Base-by-base conservation (phyloP, 1,140 invertebrate species). In the Aphis craccivora region DNA sequence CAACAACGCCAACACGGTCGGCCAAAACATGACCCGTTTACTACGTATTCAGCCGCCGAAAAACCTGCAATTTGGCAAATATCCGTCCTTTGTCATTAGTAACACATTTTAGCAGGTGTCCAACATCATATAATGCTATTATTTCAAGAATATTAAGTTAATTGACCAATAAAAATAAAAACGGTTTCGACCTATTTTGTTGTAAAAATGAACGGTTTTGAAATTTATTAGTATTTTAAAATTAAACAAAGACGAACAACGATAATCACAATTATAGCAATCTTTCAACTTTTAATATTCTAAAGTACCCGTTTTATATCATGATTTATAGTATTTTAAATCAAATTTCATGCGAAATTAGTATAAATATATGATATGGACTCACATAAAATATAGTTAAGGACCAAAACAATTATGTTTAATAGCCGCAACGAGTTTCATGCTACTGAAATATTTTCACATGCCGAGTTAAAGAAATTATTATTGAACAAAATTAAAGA, bases 21-120 rank as follows among this genome's bases (percentile, higher is more conserved):
- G 91, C 91, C 81, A 93, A 84, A 86, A 86, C 91, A 93, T 93
- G 91, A 93, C 91, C 81, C 76, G 91, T 37, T 30, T 48, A 55
- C n/a, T 67, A 23, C 30, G 20, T 35, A 51, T 83, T 93, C 81
- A 93, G 37, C 91, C 91, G 8, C 81, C 91, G 81, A 93, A 81
- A 86, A 93, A 93, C 22, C 91, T 93, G 35, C n/a, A 40, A 89
- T 35, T 87, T 30, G 84, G 84, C 6, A n/a, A n/a, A 35, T 23
- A 88, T 53, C 30, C n/a, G 48, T 87, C 84, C 25, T 1, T 4
- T 30, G 51, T 48, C 86, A 88, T 88, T 51, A 88, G n/a, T 53
- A 88, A 45, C 48, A 37, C 87, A 51, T 88, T 51, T 43, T 43
- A 51, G 35, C 25, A 35, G 45, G 18, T n/a, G n/a, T 53, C 84